Evolutionary conservation across 2,888 invertebrate species (phyloP).

Genomic region (Rhyacophila evoluta): DNA sequence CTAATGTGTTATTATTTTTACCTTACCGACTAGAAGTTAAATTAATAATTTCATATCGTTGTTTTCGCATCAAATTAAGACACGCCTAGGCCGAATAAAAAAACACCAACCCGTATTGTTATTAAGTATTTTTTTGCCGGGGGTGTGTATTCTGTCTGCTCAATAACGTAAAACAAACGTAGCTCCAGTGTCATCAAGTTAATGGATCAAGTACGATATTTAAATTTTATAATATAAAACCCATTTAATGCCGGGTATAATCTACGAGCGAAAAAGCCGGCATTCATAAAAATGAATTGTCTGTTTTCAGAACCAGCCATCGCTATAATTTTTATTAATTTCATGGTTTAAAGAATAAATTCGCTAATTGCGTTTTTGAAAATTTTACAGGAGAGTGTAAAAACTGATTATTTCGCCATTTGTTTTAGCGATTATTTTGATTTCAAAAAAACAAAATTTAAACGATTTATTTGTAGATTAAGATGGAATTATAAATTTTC

Average conservation of each 20-base stretch:
- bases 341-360: too few species aligned
- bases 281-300: neutral
- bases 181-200: neutral
- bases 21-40: neutral
- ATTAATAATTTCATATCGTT: constrained; percentile 4
- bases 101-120: neutral
- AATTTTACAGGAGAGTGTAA: too few species aligned
- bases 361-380: too few species aligned
- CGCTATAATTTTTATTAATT: too few species aligned
- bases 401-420: too few species aligned
- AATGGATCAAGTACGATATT: neutral
- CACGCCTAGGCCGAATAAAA: neutral
- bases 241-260: neutral
- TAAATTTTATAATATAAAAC: neutral
- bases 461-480: too few species aligned
- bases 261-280: neutral
- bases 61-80: neutral
- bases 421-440: too few species aligned
- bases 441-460: too few species aligned
- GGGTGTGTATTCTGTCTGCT: neutral
- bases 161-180: neutral
- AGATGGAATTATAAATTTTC: too few species aligned
- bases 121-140: neutral
- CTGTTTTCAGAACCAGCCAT: neutral
- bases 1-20: neutral